A percentile compares a stretch with the other conserved stretches of the same genome.
These are phyloP conservation scores for Gallinago paraguaiae DNA, from an alignment of 2,113 vertebrate species.

Conservation along the genomic window DNA sequence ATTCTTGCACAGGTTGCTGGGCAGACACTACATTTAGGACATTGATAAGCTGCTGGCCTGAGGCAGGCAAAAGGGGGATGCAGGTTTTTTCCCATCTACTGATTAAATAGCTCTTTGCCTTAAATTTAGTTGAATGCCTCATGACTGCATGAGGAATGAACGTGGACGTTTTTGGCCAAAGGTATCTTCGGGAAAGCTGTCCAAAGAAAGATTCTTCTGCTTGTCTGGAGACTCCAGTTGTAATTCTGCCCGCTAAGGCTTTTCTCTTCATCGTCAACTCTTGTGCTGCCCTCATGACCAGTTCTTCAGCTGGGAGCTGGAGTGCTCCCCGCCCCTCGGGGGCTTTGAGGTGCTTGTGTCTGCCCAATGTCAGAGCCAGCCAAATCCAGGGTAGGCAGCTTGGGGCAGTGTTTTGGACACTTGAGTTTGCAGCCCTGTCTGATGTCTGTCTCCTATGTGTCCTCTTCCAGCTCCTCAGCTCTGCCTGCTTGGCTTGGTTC, in stretches of 20 bases:
- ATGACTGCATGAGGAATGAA: background rate
- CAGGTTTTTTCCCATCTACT: background rate
- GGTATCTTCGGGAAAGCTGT: background rate
- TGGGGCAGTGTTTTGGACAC: background rate
- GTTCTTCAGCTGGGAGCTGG: background rate
- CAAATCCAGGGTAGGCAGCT: background rate
- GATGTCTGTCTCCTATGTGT: background rate
- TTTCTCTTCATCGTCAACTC: background rate
- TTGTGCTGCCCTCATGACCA: background rate
- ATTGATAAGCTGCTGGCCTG: background rate
- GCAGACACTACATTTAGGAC: background rate
- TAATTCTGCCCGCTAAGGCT: background rate
- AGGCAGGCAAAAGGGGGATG: background rate
- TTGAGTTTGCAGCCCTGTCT: too few species aligned
- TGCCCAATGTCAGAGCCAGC: background rate
- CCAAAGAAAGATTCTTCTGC: background rate
- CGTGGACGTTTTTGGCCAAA: background rate
- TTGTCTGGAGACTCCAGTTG: background rate
- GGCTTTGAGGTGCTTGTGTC: background rate
- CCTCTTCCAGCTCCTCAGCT: background rate
- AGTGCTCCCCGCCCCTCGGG: background rate
- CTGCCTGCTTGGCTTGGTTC: background rate
- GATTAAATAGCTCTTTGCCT: background rate
- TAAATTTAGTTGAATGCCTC: background rate
- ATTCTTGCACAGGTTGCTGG: background rate